These are phyloP conservation scores for Clanis bilineata DNA, from an alignment of 2,888 invertebrate genomes.

Conservation along the genomic window DNA sequence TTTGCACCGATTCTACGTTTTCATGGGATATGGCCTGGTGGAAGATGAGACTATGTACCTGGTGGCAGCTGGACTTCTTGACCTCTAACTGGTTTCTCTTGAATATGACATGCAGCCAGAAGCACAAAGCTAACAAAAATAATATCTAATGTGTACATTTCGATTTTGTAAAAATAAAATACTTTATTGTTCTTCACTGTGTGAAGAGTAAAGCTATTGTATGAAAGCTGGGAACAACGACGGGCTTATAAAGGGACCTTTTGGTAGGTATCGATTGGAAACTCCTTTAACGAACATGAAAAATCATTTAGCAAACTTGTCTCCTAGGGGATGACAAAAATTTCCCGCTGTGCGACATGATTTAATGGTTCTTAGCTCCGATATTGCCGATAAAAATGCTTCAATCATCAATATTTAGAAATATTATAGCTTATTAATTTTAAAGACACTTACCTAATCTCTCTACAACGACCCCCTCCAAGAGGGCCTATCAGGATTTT, in stretches of 20 bases:
- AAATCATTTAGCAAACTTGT: constrained; percentile 49
- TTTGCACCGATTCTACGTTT: too few species aligned
- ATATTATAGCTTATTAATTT: not conserved
- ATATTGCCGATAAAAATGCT: not conserved
- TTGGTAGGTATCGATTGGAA: constrained; percentile 14
- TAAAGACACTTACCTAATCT: too few species aligned
- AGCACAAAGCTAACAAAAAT: constrained; percentile 39
- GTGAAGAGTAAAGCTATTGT: constrained; percentile 22
- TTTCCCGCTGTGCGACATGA: constrained; percentile 36
- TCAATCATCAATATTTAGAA: not conserved
- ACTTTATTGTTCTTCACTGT: constrained; percentile 18
- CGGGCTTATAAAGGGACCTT: constrained; percentile 27
- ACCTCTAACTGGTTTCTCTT: constrained; percentile 47
- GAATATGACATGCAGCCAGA: constrained; percentile 44
- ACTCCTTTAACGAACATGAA: constrained; percentile 37
- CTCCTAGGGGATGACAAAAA: constrained; percentile 32
- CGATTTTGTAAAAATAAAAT: not conserved
- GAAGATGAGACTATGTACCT: too few species aligned
- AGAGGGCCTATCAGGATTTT: too few species aligned
- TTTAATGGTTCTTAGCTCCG: constrained; percentile 31
- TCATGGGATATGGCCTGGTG: too few species aligned
- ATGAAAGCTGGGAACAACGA: constrained; percentile 15
- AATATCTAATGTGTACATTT: constrained; percentile 10
- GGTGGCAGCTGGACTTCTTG: constrained; percentile 63
- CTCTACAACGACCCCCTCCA: too few species aligned